phyloP scores from a whole-genome alignment of 2,797 vertebrate genomes.

The Gorsachius magnificus region DNA sequence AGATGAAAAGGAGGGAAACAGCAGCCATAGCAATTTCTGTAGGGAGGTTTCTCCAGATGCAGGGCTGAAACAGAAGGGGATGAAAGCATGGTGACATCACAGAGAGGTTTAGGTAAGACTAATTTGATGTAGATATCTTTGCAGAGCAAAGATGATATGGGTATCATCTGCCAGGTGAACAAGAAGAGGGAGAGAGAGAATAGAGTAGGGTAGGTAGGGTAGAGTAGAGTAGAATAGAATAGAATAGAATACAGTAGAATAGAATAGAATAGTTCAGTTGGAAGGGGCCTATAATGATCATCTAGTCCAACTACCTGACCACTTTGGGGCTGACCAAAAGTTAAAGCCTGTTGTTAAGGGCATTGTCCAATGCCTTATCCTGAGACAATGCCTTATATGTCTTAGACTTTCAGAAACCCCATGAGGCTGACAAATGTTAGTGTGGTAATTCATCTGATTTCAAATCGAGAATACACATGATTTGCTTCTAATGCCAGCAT shows the following conservation, averaged over 20 bases:
- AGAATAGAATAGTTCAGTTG: background rate
- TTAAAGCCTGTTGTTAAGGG: background rate
- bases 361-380: background rate
- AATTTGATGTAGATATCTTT: background rate
- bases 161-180: background rate
- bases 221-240: background rate
- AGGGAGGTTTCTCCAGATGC: background rate
- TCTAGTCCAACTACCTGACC: background rate
- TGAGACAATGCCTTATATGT: background rate
- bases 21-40: background rate
- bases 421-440: background rate
- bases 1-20: background rate
- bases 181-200: background rate
- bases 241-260: too few species aligned
- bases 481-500: background rate
- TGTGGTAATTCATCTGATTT: background rate
- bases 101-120: background rate
- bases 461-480: background rate
- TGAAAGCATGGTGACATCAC: background rate
- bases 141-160: background rate
- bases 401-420: background rate
- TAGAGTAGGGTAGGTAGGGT: too few species aligned
- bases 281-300: background rate
- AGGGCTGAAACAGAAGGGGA: background rate
- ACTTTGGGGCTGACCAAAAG: background rate